Conservation (phyloP, 2,888 invertebrate genomes). For the Yponomeuta malinellus region DNA sequence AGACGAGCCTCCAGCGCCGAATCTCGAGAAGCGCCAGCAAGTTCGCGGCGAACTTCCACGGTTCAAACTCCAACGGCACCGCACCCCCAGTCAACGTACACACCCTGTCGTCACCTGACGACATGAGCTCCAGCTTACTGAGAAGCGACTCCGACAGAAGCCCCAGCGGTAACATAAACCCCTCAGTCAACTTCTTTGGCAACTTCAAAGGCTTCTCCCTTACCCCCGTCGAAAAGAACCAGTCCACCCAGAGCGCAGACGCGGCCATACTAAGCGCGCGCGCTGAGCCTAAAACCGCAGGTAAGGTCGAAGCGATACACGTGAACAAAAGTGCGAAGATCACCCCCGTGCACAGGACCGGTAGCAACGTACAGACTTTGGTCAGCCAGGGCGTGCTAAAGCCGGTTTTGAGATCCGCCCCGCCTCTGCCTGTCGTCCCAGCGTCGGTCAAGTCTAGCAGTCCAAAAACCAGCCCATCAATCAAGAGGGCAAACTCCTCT, state of each 20-base stretch:
- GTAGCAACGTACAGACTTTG: slow-evolving; percentile 55
- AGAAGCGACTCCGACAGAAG: slow-evolving; percentile 69
- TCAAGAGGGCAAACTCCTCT: slow-evolving; percentile 58
- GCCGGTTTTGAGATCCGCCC: slow-evolving; percentile 75
- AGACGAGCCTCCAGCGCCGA: slow-evolving; percentile 60
- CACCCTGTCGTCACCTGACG: slow-evolving; percentile 78
- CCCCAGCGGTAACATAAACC: slow-evolving; percentile 51
- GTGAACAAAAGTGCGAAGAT: slow-evolving; percentile 72
- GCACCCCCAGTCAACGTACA: slow-evolving; percentile 62
- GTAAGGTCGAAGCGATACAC: slow-evolving; percentile 26
- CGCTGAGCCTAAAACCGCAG: slow-evolving; percentile 12
- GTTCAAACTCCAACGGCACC: slow-evolving; percentile 45
- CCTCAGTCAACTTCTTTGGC: slow-evolving; percentile 83
- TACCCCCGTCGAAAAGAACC: slow-evolving; percentile 75
- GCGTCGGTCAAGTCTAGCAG: slow-evolving; percentile 41
- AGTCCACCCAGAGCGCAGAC: slow-evolving; percentile 29
- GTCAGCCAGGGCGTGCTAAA: slow-evolving; percentile 52
- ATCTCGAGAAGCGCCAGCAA: slow-evolving; percentile 65
- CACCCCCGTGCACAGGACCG: slow-evolving; percentile 61
- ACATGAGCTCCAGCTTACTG: slow-evolving; percentile 82
- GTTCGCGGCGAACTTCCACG: slow-evolving; percentile 65
- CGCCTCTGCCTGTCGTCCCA: slow-evolving; percentile 78
- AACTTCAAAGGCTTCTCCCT: slow-evolving; percentile 91
- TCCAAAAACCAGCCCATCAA: slow-evolving; percentile 53
- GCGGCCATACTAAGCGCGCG: slow-evolving; percentile 24